Evolutionary conservation across 1,140 invertebrate species (phyloP).

Genomic region (Charaxes varanes): DNA sequence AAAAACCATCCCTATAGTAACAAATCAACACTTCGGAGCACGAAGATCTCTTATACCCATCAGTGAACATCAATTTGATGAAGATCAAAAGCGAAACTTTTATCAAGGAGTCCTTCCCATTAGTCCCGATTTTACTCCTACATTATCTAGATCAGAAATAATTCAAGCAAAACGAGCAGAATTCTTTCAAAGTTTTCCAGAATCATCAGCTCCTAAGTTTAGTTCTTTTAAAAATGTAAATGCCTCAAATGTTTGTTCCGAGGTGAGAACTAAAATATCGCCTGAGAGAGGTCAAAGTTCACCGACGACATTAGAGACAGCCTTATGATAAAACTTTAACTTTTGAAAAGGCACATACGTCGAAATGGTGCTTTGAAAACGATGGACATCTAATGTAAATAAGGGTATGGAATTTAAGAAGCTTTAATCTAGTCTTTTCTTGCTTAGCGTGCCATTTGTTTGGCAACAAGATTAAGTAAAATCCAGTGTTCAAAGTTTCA

Average conservation of each 20-base stretch:
- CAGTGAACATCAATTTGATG: slow-evolving; percentile 43
- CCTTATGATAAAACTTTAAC: slow-evolving; percentile 69
- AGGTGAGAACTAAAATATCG: slow-evolving; percentile 37
- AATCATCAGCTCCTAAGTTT: slow-evolving; percentile 44
- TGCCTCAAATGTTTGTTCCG: slow-evolving; percentile 19
- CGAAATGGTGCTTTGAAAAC: slow-evolving; percentile 47
- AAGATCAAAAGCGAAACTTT: slow-evolving; percentile 29
- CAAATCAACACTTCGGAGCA: slow-evolving; percentile 65
- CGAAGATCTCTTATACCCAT: slow-evolving; percentile 58
- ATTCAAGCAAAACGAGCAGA: slow-evolving; percentile 74
- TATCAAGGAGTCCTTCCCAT: slow-evolving; percentile 57
- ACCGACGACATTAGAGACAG: slow-evolving; percentile 75
- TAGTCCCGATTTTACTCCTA: slow-evolving; percentile 35
- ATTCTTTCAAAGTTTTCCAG: slow-evolving; percentile 68
- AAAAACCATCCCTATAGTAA: slow-evolving; percentile 64
- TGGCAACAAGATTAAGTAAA: slow-evolving; percentile 35
- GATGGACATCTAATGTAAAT: slow-evolving; percentile 34
- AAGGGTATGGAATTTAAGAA: slow-evolving; percentile 59
- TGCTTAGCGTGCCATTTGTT: slow-evolving; percentile 57
- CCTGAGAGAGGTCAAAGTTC: slow-evolving; percentile 50
- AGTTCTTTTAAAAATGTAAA: slow-evolving; percentile 51
- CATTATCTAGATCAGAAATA: slow-evolving; percentile 64
- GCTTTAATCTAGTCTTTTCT: slow-evolving; percentile 71
- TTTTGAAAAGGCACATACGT: slow-evolving; percentile 6
- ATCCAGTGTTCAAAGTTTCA: slow-evolving; percentile 40